Evolutionary conservation across 2,888 invertebrate genomes (phyloP).

Genomic region (Notocelia uddmanniana): DNA sequence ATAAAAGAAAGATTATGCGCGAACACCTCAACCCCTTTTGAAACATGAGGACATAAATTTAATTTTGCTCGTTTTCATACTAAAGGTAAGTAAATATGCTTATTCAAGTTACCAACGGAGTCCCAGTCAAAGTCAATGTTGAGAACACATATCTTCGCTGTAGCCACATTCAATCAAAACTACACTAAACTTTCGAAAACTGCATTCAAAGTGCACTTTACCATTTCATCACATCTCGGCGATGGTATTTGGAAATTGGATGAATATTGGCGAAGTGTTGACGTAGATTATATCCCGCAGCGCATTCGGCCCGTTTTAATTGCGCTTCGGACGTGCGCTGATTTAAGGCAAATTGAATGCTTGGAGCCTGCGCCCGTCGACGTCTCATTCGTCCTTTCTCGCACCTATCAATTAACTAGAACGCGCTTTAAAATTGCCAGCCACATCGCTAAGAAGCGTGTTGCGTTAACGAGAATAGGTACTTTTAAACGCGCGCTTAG

Average conservation of each 20-base stretch:
- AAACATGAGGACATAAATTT: neutral
- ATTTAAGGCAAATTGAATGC: slow-evolving; percentile 79
- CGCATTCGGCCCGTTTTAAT: slow-evolving; percentile 72
- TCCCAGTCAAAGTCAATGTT: slow-evolving; percentile 14
- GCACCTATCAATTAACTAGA: slow-evolving; percentile 72
- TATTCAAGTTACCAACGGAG: neutral
- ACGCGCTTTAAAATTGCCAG: slow-evolving; percentile 59
- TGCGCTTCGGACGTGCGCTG: slow-evolving; percentile 65
- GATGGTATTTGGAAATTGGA: slow-evolving; percentile 61
- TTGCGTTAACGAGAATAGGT: slow-evolving; percentile 57
- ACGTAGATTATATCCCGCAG: slow-evolving; percentile 71
- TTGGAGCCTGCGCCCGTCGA: slow-evolving; percentile 62
- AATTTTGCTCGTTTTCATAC: neutral
- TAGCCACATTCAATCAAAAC: slow-evolving; percentile 20
- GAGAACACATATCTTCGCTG: slow-evolving; percentile 19
- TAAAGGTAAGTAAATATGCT: neutral
- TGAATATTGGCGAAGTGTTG: slow-evolving; percentile 62
- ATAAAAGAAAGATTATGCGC: neutral
- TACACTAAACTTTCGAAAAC: slow-evolving; percentile 33
- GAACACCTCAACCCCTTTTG: neutral
- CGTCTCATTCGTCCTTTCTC: slow-evolving; percentile 65
- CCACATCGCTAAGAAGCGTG: slow-evolving; percentile 57
- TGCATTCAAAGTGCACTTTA: slow-evolving; percentile 40
- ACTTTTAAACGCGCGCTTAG: slow-evolving; percentile 5
- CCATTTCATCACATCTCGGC: slow-evolving; percentile 43